Evolutionary conservation across 2,113 vertebrate genomes (phyloP).

Genomic region (Glaucomys volans): DNA sequence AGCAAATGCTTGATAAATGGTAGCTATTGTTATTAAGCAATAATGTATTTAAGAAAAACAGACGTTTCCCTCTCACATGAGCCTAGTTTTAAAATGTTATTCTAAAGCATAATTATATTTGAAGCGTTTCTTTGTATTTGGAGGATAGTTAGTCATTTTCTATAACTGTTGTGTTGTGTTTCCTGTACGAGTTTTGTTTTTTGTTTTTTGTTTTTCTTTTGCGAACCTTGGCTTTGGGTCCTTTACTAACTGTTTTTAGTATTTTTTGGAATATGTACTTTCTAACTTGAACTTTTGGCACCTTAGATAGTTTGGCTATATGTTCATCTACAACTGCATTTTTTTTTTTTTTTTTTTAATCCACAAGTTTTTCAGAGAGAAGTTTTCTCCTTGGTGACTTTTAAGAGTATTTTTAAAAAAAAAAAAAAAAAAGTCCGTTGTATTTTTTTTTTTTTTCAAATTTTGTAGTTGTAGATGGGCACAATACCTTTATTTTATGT

Average conservation of each 20-base stretch:
- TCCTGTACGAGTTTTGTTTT: constrained; percentile 31
- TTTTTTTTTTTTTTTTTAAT: not conserved
- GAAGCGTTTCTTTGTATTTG: constrained; percentile 46
- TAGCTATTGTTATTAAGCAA: constrained; percentile 12
- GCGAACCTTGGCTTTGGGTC: constrained; percentile 63
- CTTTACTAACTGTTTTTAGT: constrained; percentile 59
- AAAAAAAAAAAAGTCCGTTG: not conserved
- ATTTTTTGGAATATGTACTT: constrained; percentile 40
- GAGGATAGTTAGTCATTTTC: constrained; percentile 26
- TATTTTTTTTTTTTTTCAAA: not conserved
- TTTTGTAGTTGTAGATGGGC: too few species aligned
- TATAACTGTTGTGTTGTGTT: constrained; percentile 37
- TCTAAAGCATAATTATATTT: constrained; percentile 48
- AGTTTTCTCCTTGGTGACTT: constrained; percentile 5
- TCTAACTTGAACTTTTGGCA: constrained; percentile 34
- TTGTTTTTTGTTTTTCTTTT: constrained; percentile 35
- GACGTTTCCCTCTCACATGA: not conserved
- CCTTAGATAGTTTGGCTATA: constrained; percentile 37
- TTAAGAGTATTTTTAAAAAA: constrained; percentile 5
- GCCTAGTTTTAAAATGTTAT: constrained; percentile 46
- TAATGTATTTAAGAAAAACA: constrained; percentile 54
- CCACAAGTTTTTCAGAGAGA: constrained; percentile 40
- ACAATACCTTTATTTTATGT: too few species aligned
- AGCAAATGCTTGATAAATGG: constrained; percentile 33
- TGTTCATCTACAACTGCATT: constrained; percentile 2